Conservation (phyloP, 1,140 invertebrate species). For the Anagrus nilaparvatae region DNA sequence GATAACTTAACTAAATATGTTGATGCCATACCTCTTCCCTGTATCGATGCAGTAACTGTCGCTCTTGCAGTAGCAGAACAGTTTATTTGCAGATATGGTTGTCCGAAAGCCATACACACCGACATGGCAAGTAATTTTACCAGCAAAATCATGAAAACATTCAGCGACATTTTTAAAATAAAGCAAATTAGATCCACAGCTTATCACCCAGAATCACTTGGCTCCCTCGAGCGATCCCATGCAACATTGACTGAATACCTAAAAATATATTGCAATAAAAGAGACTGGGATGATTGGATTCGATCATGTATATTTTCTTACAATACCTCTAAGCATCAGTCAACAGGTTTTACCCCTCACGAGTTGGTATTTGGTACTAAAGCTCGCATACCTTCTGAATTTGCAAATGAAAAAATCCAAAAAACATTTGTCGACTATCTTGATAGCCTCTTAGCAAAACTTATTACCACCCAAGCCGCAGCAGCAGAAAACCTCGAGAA, state of each 20-base stretch:
- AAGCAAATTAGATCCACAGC: background rate
- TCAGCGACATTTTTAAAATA: slow-evolving; percentile 1
- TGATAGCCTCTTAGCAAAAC: background rate
- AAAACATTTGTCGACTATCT: background rate
- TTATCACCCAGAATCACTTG: background rate
- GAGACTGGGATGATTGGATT: slow-evolving; percentile 30
- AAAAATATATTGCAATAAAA: slow-evolving; percentile 18
- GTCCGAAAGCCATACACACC: slow-evolving; percentile 19
- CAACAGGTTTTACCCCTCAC: slow-evolving; percentile 19
- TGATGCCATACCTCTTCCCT: slow-evolving; percentile 8
- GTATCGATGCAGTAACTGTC: background rate
- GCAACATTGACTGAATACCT: slow-evolving; percentile 20
- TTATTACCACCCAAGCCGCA: background rate
- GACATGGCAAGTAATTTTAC: slow-evolving; percentile 24
- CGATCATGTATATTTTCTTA: slow-evolving; percentile 17
- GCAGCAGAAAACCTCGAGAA: background rate
- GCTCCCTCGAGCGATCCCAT: slow-evolving; percentile 23
- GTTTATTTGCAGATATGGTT: slow-evolving; percentile 22
- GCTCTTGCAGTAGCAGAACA: slow-evolving; percentile 17
- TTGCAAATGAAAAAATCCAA: background rate
- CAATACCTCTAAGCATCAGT: slow-evolving; percentile 21
- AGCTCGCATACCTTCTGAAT: slow-evolving; percentile 1
- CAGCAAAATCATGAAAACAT: background rate
- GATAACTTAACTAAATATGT: slow-evolving; percentile 24
- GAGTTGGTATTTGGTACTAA: slow-evolving; percentile 6